A percentile compares a stretch with the other conserved stretches of the same genome.
Conservation (phyloP, 2,113 vertebrate species). For the Pelvicachromis taeniatus region DNA sequence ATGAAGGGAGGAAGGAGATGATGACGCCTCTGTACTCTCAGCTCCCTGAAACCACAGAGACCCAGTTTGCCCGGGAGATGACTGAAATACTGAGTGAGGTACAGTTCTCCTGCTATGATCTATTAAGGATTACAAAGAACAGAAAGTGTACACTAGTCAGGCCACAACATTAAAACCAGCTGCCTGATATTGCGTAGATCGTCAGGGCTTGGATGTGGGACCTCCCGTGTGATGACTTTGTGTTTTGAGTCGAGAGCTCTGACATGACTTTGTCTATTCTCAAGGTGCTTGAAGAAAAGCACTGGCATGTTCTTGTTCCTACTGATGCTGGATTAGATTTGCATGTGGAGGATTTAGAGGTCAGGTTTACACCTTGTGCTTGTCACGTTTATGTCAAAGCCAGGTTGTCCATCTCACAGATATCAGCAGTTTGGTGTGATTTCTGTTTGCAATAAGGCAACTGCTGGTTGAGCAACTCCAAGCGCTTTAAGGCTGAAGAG, state of each 20-base stretch:
- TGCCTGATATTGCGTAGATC: neutral
- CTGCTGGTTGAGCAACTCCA: rapidly evolving
- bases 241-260: too few relatives aligned
- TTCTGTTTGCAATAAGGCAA: neutral
- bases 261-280: neutral
- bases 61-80: conserved; percentile 77
- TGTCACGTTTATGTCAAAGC: neutral
- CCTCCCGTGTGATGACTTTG: rapidly evolving
- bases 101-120: neutral
- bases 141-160: neutral
- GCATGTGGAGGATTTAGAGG: neutral
- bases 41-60: conserved; percentile 85
- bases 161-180: neutral
- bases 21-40: conserved; percentile 76
- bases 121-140: neutral
- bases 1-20: conserved; percentile 72
- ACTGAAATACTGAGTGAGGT: conserved; percentile 49
- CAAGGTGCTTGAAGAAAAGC: rapidly evolving
- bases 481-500: rapidly evolving
- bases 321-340: neutral
- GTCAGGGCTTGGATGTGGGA: neutral
- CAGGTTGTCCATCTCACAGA: neutral
- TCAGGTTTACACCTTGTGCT: neutral
- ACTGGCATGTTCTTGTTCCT: rapidly evolving
- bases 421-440: neutral